Evolutionary conservation across 2,888 invertebrate genomes (phyloP).

Genomic region (Unio delphinus): DNA sequence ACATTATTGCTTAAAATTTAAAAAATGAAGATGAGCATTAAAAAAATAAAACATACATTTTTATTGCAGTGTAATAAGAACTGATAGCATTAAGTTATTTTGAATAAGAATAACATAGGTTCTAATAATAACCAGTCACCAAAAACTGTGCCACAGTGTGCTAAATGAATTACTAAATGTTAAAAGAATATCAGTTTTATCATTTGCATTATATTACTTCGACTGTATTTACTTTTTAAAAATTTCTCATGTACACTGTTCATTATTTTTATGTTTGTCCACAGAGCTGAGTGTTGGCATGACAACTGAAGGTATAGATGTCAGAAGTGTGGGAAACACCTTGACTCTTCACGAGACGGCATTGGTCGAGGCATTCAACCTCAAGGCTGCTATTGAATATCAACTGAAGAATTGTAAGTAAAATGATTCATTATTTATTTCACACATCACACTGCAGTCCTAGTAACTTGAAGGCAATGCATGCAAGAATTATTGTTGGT

Average conservation of each 20-base stretch:
- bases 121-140: no score
- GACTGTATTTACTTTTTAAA: neutral
- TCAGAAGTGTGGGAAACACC: conserved; percentile 96
- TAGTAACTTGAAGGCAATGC: no score
- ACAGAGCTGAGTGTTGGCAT: conserved; percentile 94
- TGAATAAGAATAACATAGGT: no score
- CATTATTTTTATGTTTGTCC: conserved; percentile 11
- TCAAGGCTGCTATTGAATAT: conserved; percentile 98
- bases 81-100: neutral
- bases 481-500: no score
- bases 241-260: neutral
- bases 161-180: no score
- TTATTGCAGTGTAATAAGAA: no score
- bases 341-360: conserved; percentile 94
- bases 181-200: neutral
- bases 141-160: no score
- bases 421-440: neutral
- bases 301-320: conserved; percentile 86
- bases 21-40: no score
- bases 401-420: conserved; percentile 85
- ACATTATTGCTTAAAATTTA: no score
- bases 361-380: conserved; percentile 96
- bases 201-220: neutral
- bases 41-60: no score
- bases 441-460: no score